phyloP scores from a whole-genome alignment of 2,888 invertebrate genomes.

The Drosophila neutralis region DNA sequence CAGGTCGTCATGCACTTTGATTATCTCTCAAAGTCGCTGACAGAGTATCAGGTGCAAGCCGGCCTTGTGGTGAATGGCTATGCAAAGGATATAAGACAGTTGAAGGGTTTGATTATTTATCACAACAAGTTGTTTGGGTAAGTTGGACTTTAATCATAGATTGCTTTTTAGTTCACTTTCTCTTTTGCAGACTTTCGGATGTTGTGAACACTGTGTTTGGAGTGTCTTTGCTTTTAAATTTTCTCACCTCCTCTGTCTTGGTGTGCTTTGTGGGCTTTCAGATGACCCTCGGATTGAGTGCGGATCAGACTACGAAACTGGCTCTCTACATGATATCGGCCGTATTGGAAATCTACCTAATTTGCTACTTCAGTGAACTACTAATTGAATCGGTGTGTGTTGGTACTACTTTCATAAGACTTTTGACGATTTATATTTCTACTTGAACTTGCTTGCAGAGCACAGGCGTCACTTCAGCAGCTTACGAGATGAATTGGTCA shows the following conservation, averaged over 20 bases:
- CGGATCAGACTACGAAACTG: conserved; percentile 55
- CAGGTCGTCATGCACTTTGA: conserved; percentile 80
- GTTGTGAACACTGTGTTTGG: conserved; percentile 66
- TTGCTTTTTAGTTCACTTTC: neutral
- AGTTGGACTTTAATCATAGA: neutral
- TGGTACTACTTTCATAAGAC: neutral
- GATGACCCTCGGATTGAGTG: conserved; percentile 61
- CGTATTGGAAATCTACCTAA: conserved; percentile 43
- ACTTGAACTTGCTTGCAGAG: conserved; percentile 47
- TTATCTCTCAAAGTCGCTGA: conserved; percentile 42
- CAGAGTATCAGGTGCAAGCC: conserved; percentile 5
- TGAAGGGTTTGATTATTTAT: conserved; percentile 34
- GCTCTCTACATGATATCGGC: conserved; percentile 58
- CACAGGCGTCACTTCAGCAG: conserved; percentile 50
- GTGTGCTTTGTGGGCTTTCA: conserved; percentile 58
- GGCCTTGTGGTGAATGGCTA: neutral
- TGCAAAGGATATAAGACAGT: conserved; percentile 11
- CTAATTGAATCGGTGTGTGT: conserved; percentile 35
- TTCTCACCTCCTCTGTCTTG: conserved; percentile 68
- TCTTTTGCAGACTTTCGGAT: conserved; percentile 33
- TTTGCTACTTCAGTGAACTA: conserved; percentile 42
- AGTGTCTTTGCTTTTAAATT: conserved; percentile 68
- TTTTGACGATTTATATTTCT: neutral
- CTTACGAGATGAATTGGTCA: conserved; percentile 64
- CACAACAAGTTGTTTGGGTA: conserved; percentile 45